Percentiles rank a stretch among this genome's conserved stretches.
Conservation (phyloP, 2,113 vertebrate species). For the Megaceryle maxima region DNA sequence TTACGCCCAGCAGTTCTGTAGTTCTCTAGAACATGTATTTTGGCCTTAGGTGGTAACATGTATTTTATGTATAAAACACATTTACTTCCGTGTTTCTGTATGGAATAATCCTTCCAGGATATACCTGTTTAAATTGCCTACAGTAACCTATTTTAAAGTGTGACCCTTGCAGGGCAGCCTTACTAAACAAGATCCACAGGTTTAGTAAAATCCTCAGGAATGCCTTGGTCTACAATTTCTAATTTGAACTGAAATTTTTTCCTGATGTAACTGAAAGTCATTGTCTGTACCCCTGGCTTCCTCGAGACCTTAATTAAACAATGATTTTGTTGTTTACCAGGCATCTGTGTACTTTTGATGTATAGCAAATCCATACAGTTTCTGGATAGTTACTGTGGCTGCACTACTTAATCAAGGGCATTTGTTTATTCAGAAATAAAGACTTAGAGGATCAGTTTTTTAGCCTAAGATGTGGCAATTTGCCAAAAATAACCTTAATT, state of each 20-base stretch:
- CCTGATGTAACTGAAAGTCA: background rate
- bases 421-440: background rate
- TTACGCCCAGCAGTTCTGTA: background rate
- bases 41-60: background rate
- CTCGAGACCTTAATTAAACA: background rate
- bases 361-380: background rate
- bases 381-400: background rate
- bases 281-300: background rate
- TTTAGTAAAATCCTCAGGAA: background rate
- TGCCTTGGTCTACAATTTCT: background rate
- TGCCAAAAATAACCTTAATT: background rate
- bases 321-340: background rate
- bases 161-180: background rate
- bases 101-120: background rate
- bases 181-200: background rate
- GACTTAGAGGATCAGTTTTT: background rate
- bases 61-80: background rate
- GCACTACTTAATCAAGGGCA: background rate
- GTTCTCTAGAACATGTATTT: background rate
- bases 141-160: background rate
- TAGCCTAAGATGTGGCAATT: background rate
- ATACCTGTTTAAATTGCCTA: background rate
- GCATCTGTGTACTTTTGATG: background rate
- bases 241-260: background rate
- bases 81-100: background rate